Base-by-base conservation (phyloP, 2,888 invertebrate species). In the Coelinius sp. region DNA sequence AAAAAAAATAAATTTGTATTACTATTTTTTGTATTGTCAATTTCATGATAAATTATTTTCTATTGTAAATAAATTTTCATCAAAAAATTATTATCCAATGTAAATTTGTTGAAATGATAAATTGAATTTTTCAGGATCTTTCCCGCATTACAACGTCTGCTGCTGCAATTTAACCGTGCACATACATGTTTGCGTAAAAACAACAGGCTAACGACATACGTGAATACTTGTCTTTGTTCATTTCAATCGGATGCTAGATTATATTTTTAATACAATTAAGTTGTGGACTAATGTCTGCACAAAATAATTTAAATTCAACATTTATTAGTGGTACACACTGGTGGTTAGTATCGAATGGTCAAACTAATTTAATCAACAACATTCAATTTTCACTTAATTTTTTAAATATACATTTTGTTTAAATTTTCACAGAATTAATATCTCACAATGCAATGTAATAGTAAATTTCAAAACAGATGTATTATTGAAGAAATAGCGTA, bases 391-490 rank as follows among this genome's bases (percentile, higher is more conserved):
- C n/a, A n/a, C n/a, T n/a, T n/a, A n/a, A n/a, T n/a, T n/a, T n/a
- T n/a, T n/a, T n/a, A n/a, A n/a, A n/a, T n/a, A n/a, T n/a, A n/a
- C n/a, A n/a, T n/a, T n/a, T n/a, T n/a, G n/a, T n/a, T n/a, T n/a
- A n/a, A n/a, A n/a, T n/a, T n/a, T n/a, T 31, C 31, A 31, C 31
- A 31, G 31, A 17, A 7, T n/a, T n/a, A n/a, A n/a, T n/a, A n/a
- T n/a, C n/a, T 20, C 46, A 49, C 46, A 20, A 49, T 49, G 46
- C 46, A 49, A 20, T 49, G 7, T 8, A 8, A 5, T 17, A 49
- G 17, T 6, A 20, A 49, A 49, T 49, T 49, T 49, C 20, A 24
- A 46, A 67, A 70, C 10, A 70, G 74, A 53, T 12, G 56, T 65
- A 68, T n/a, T 62, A 46, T 63, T 25, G 41, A 35, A 68, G 27